phyloP scores from a whole-genome alignment of 2,888 invertebrate species.

The Drosophila infuscata region DNA sequence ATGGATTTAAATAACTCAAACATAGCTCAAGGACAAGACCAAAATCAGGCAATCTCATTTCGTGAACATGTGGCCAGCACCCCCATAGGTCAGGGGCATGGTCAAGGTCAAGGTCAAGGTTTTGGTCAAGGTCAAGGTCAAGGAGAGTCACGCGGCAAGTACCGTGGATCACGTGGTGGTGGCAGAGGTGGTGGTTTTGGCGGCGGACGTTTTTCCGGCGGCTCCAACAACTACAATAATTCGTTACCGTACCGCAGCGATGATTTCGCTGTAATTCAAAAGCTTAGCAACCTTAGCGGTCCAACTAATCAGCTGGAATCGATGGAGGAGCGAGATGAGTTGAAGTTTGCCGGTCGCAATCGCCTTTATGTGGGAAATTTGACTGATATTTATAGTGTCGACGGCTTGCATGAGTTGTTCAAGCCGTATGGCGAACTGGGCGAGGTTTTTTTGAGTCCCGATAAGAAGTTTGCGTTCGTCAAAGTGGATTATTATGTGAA shows the following conservation, averaged over 20 bases:
- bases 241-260: constrained; percentile 83
- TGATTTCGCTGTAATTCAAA: constrained; percentile 88
- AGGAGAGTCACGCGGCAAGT: constrained; percentile 17
- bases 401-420: constrained; percentile 94
- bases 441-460: constrained; percentile 96
- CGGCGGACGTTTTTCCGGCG: constrained; percentile 19
- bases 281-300: constrained; percentile 89
- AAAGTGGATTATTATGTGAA: constrained; percentile 90
- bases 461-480: constrained; percentile 97
- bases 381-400: constrained; percentile 88
- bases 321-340: constrained; percentile 89
- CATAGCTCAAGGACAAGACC: not conserved
- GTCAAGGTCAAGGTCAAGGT: not conserved
- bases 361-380: constrained; percentile 98
- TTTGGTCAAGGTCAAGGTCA: not conserved
- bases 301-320: constrained; percentile 91
- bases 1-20: not conserved
- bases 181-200: not conserved
- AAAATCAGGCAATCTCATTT: not conserved
- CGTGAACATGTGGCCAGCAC: constrained; percentile 4
- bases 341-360: constrained; percentile 95
- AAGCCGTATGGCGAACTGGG: constrained; percentile 94
- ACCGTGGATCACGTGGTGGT: constrained; percentile 37
- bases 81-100: not conserved
- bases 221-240: constrained; percentile 31